Conservation (phyloP, 2,888 invertebrate species). For the Chymomyza caudatula region DNA sequence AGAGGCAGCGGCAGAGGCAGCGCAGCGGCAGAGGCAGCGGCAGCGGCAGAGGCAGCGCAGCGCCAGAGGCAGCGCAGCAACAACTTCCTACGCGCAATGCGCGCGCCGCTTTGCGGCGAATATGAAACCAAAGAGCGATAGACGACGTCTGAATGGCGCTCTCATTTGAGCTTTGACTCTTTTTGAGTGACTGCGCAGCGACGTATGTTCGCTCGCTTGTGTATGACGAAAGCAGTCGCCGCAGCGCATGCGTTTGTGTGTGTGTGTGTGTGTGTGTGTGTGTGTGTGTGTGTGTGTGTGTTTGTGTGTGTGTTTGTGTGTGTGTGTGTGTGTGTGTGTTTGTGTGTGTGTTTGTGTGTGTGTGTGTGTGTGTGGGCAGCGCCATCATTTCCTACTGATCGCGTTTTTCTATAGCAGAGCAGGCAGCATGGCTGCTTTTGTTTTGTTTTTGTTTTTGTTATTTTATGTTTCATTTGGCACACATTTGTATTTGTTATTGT, state of each 20-base stretch:
- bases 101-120: slow-evolving; percentile 1
- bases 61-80: not conserved
- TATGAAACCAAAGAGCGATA: not conserved
- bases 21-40: not conserved
- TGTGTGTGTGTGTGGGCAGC: slow-evolving; percentile 39
- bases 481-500: slow-evolving; percentile 40
- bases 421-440: not conserved
- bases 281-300: not conserved
- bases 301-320: not conserved
- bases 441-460: slow-evolving; percentile 10
- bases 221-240: not conserved
- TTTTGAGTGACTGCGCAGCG: not conserved
- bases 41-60: not conserved
- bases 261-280: not conserved
- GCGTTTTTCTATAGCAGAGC: slow-evolving; percentile 24
- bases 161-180: not conserved
- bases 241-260: not conserved
- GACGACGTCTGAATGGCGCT: too few species aligned
- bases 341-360: not conserved
- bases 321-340: not conserved
- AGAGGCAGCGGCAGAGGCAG: not conserved
- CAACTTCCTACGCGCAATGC: not conserved
- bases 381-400: slow-evolving; percentile 41
- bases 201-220: not conserved
- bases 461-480: slow-evolving; percentile 57